Evolutionary conservation across 2,888 invertebrate species (phyloP).

Genomic region (Ceraclea dissimilis): DNA sequence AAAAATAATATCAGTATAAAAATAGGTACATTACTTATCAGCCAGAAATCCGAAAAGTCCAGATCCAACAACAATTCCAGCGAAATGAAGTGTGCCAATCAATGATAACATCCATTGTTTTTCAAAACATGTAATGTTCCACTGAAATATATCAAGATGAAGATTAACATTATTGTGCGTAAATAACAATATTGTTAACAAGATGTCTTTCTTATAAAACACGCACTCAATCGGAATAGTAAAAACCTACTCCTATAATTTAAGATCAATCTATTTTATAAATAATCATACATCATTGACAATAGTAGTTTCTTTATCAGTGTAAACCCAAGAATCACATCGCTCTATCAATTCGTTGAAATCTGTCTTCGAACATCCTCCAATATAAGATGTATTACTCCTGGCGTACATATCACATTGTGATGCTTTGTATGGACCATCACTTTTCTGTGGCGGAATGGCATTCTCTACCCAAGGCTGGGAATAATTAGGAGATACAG

Average conservation of each 20-base stretch:
- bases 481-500: slow-evolving; percentile 31
- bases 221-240: neutral
- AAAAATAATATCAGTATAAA: no score
- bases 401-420: slow-evolving; percentile 33
- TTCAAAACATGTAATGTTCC: slow-evolving; percentile 51
- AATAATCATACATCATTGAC: slow-evolving; percentile 52
- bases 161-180: no score
- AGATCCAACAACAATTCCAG: slow-evolving; percentile 54
- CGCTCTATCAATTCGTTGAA: slow-evolving; percentile 35
- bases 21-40: slow-evolving; percentile 54
- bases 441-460: slow-evolving; percentile 35
- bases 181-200: no score
- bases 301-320: slow-evolving; percentile 44
- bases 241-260: neutral
- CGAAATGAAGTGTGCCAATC: slow-evolving; percentile 55
- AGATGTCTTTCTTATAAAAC: neutral
- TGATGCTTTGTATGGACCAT: slow-evolving; percentile 30
- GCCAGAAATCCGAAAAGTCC: slow-evolving; percentile 52
- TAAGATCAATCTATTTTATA: no score
- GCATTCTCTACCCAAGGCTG: slow-evolving; percentile 43
- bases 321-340: slow-evolving; percentile 49
- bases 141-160: slow-evolving; percentile 45
- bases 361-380: slow-evolving; percentile 33
- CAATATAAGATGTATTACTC: slow-evolving; percentile 26
- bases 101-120: slow-evolving; percentile 55